phyloP scores from a whole-genome alignment of 2,888 invertebrate genomes.

The Microctonus brassicae region DNA sequence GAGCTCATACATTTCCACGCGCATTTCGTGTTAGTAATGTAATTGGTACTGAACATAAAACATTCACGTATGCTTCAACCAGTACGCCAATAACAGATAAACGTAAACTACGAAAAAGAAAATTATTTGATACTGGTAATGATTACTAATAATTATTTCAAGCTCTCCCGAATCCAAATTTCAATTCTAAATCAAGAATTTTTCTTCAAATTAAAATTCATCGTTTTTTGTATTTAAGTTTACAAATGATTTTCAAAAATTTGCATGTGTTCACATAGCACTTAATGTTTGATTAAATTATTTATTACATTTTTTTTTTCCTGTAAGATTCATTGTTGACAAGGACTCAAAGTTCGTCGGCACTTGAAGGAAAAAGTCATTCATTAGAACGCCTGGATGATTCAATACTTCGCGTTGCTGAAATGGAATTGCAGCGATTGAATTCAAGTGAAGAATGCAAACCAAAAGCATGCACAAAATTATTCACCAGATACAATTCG shows the following conservation, averaged over 20 bases:
- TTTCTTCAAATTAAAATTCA: no score
- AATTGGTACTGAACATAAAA: slow-evolving; percentile 29
- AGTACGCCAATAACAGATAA: slow-evolving; percentile 50
- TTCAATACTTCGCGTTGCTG: slow-evolving; percentile 73
- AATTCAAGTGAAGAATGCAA: slow-evolving; percentile 60
- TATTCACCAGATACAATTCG: slow-evolving; percentile 53
- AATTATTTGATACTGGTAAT: slow-evolving; percentile 51
- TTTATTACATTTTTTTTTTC: slow-evolving; percentile 23
- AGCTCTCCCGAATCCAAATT: no score
- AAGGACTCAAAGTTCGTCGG: slow-evolving; percentile 65
- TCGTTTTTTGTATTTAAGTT: no score
- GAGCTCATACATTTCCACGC: slow-evolving; percentile 31
- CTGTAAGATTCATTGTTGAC: slow-evolving; percentile 48
- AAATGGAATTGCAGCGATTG: slow-evolving; percentile 74
- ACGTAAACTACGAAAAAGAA: slow-evolving; percentile 53
- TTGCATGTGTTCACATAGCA: no score
- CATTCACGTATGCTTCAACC: slow-evolving; percentile 22
- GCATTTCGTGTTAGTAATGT: slow-evolving; percentile 32
- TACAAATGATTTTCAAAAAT: no score
- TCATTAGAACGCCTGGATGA: slow-evolving; percentile 73
- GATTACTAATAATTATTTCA: slow-evolving; percentile 5
- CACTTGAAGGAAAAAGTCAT: slow-evolving; percentile 69
- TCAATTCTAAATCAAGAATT: no score
- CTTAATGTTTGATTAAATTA: not conserved
- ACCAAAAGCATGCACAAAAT: slow-evolving; percentile 54